Percentiles rank a stretch among this genome's conserved stretches.
These are phyloP conservation scores for Micrasema longulum DNA, from an alignment of 1,140 invertebrate genomes.

Conservation along the genomic window DNA sequence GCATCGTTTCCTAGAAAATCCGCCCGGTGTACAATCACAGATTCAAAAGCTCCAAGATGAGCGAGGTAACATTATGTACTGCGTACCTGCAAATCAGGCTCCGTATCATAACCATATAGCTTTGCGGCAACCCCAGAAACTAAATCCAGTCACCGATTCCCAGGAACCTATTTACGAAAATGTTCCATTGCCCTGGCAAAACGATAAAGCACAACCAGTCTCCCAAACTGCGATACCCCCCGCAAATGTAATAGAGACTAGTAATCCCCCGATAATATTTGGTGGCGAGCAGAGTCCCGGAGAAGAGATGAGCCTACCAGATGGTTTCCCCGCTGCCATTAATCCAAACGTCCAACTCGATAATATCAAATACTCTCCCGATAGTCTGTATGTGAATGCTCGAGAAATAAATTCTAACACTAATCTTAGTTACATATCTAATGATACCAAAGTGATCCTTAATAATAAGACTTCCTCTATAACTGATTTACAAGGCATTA, in stretches of 20 bases:
- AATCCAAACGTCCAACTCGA: constrained; percentile 48
- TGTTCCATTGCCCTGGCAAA: constrained; percentile 75
- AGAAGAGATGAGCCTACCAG: constrained; percentile 5
- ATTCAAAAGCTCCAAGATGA: constrained; percentile 72
- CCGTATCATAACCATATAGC: constrained; percentile 67
- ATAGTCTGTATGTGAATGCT: constrained; percentile 65
- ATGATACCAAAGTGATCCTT: constrained; percentile 47
- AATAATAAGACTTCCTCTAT: constrained; percentile 41
- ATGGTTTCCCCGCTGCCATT: constrained; percentile 37
- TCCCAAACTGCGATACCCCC: constrained; percentile 76
- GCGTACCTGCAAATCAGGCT: constrained; percentile 68
- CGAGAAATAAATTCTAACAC: constrained; percentile 61
- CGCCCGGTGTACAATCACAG: constrained; percentile 67
- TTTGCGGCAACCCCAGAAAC: constrained; percentile 64
- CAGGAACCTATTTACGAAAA: constrained; percentile 85
- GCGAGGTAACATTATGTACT: constrained; percentile 72
- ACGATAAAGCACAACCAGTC: constrained; percentile 57
- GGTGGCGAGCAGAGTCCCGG: constrained; percentile 36
- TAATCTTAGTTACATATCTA: constrained; percentile 35
- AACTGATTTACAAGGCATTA: constrained; percentile 46
- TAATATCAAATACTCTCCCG: constrained; percentile 55
- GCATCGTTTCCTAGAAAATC: constrained; percentile 62
- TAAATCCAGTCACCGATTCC: constrained; percentile 60
- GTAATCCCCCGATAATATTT: constrained; percentile 56
- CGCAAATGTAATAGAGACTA: constrained; percentile 67